Evolutionary conservation across 1,140 invertebrate species (phyloP).

Genomic region (Ericerus pela): DNA sequence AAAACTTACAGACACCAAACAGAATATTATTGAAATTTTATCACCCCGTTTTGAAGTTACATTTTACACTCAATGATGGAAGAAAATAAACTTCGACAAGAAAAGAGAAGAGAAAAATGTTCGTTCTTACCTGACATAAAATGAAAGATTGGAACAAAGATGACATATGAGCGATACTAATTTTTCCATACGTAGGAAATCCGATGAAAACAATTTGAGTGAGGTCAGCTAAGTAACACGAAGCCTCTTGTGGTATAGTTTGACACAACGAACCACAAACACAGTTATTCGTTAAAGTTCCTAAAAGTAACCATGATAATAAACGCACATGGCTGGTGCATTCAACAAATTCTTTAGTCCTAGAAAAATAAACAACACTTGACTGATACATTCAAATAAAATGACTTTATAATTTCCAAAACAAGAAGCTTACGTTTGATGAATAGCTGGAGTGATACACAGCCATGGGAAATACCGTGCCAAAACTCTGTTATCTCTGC

Average conservation of each 20-base stretch:
- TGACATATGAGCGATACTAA: slow-evolving; percentile 82
- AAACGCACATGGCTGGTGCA: slow-evolving; percentile 87
- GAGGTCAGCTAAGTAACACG: slow-evolving; percentile 90
- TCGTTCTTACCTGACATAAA: slow-evolving; percentile 47
- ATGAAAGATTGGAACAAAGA: slow-evolving; percentile 69
- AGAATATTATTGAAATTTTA: too few species aligned
- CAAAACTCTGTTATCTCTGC: slow-evolving; percentile 68
- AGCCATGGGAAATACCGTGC: slow-evolving; percentile 82
- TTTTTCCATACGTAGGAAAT: slow-evolving; percentile 90
- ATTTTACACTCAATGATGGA: too few species aligned
- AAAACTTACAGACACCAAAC: too few species aligned
- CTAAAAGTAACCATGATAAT: slow-evolving; percentile 88
- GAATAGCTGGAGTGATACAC: slow-evolving; percentile 59
- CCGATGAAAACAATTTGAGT: slow-evolving; percentile 88
- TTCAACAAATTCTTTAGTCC: slow-evolving; percentile 86
- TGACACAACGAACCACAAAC: slow-evolving; percentile 44
- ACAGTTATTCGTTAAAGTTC: slow-evolving; percentile 78
- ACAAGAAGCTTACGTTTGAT: slow-evolving; percentile 67
- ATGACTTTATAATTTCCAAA: neutral
- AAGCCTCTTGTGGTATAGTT: slow-evolving; percentile 89
- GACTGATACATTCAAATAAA: neutral
- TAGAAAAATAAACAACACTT: slow-evolving; percentile 27
- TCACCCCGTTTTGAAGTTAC: too few species aligned
- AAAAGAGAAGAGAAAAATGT: neutral
- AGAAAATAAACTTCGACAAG: too few species aligned